Evolutionary conservation across 2,888 invertebrate species (phyloP).

Genomic region (Thyatira batis): DNA sequence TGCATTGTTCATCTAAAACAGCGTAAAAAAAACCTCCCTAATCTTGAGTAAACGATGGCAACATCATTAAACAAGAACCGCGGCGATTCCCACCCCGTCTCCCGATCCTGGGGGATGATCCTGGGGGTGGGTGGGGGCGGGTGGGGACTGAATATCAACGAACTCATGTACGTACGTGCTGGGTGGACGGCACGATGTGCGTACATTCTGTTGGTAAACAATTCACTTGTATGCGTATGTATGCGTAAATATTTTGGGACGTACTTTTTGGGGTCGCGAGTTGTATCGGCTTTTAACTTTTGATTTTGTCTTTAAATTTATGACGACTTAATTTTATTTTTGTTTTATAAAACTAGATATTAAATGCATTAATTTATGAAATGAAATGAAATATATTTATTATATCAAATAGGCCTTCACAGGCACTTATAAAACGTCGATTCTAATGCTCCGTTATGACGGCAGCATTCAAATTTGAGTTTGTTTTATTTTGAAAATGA

Average conservation of each 20-base stretch:
- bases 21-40: slow-evolving; percentile 55
- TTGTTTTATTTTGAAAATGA: no score
- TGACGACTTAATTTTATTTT: no score
- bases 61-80: slow-evolving; percentile 72
- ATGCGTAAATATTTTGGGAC: slow-evolving; percentile 23
- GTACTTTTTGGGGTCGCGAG: slow-evolving; percentile 11
- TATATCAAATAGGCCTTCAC: no score
- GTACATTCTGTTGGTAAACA: slow-evolving; percentile 77
- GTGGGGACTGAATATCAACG: slow-evolving; percentile 72
- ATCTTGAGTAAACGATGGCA: slow-evolving; percentile 69
- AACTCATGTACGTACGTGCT: slow-evolving; percentile 75
- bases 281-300: slow-evolving; percentile 8
- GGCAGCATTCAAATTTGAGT: no score
- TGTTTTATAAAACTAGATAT: no score
- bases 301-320: background rate
- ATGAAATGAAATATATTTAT: no score
- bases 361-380: no score
- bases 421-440: no score
- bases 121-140: slow-evolving; percentile 39
- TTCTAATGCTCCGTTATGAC: no score
- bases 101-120: slow-evolving; percentile 61
- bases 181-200: slow-evolving; percentile 60
- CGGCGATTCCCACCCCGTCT: slow-evolving; percentile 46
- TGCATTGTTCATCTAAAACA: slow-evolving; percentile 23
- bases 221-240: slow-evolving; percentile 47